phyloP scores from a whole-genome alignment of 2,113 vertebrate genomes.

The Crotalus helleri region DNA sequence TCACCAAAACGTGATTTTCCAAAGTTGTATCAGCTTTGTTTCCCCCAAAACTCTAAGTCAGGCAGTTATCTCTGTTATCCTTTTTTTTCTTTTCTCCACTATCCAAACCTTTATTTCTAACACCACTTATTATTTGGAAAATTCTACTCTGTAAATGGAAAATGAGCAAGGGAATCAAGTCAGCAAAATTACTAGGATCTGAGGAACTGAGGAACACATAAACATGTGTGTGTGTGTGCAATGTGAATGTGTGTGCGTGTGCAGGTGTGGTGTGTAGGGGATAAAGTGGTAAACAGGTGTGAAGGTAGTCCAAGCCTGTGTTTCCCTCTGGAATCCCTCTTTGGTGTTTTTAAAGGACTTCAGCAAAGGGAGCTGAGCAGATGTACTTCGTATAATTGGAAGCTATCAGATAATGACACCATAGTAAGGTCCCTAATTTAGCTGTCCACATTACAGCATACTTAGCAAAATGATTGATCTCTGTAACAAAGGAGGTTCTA shows the following conservation, averaged over 20 bases:
- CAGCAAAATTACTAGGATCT: neutral
- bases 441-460: neutral
- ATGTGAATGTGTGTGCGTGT: neutral
- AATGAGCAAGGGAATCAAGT: neutral
- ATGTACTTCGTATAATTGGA: neutral
- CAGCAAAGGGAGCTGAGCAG: neutral
- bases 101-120: neutral
- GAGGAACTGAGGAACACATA: neutral
- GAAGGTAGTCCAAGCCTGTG: neutral
- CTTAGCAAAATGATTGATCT: slow-evolving; percentile 2
- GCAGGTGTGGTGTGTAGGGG: neutral
- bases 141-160: neutral
- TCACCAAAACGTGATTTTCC: neutral
- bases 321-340: neutral
- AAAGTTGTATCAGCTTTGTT: neutral
- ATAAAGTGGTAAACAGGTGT: neutral
- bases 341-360: neutral
- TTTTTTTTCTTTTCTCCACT: neutral
- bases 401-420: neutral
- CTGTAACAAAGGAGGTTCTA: neutral
- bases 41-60: neutral
- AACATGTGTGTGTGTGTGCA: neutral
- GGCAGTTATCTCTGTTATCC: neutral
- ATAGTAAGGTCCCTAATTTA: neutral
- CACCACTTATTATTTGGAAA: neutral